Evolutionary conservation across 2,888 invertebrate species (phyloP).

Genomic region (Metellina segmentata): DNA sequence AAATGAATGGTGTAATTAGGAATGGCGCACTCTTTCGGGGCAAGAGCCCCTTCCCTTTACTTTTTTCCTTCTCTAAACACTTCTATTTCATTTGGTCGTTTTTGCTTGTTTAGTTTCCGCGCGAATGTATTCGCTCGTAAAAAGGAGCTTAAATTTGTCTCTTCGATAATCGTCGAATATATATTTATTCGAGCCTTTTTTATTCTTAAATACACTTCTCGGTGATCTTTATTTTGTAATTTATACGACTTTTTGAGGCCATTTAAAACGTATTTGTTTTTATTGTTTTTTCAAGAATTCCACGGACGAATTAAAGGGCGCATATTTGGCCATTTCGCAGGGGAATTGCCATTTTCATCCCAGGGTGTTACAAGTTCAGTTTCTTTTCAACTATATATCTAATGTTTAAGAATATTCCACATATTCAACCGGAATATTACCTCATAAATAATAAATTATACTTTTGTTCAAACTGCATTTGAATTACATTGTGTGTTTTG

Average conservation of each 20-base stretch:
- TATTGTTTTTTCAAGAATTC: not conserved
- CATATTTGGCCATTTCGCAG: no score
- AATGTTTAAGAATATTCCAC: no score
- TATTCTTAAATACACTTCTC: not conserved
- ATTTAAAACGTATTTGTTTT: constrained; percentile 6
- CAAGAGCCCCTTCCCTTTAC: no score
- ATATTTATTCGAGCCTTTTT: constrained; percentile 7
- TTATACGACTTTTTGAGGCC: constrained; percentile 25
- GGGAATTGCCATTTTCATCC: no score
- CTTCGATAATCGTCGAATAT: constrained; percentile 38
- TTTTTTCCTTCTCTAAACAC: constrained; percentile 19
- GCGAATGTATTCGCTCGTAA: constrained; percentile 14
- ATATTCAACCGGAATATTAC: no score
- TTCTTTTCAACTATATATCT: no score
- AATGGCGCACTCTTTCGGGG: constrained; percentile 24
- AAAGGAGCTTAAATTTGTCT: constrained; percentile 59
- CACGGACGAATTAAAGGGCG: no score
- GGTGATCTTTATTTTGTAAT: constrained; percentile 21
- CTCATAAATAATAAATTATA: no score
- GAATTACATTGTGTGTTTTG: no score
- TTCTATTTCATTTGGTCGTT: constrained; percentile 36
- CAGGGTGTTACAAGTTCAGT: no score
- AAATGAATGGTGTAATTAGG: constrained; percentile 73
- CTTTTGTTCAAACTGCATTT: no score
- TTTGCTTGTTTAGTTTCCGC: constrained; percentile 34